Evolutionary conservation across 2,113 vertebrate genomes (phyloP).

Genomic region (Amazona guildingii): DNA sequence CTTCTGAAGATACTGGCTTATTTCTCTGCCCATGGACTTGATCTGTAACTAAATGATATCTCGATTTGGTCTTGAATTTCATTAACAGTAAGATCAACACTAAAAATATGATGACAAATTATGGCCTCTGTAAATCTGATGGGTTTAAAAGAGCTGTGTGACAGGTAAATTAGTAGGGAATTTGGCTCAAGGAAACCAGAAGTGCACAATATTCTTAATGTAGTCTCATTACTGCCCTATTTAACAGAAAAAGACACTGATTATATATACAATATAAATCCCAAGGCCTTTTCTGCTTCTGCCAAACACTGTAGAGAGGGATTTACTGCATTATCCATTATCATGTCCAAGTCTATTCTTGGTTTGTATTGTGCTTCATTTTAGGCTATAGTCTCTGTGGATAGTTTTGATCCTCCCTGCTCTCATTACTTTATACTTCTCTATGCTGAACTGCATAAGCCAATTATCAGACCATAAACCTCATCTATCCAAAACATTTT

Average conservation of each 20-base stretch:
- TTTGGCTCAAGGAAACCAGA: constrained; percentile 21
- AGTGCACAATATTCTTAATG: constrained; percentile 8
- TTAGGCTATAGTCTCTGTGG: constrained; percentile 60
- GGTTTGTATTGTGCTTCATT: constrained; percentile 66
- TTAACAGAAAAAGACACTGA: constrained; percentile 56
- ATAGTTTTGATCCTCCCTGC: constrained; percentile 66
- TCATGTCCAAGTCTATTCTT: constrained; percentile 71
- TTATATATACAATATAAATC: constrained; percentile 61
- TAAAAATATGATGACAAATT: background rate
- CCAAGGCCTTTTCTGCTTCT: constrained; percentile 57
- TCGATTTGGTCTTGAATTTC: background rate
- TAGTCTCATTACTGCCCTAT: constrained; percentile 50
- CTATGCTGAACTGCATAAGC: constrained; percentile 60
- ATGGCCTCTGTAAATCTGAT: background rate
- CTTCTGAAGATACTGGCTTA: background rate
- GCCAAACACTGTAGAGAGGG: constrained; percentile 56
- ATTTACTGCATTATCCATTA: constrained; percentile 67
- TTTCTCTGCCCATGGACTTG: background rate
- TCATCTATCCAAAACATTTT: constrained; percentile 62
- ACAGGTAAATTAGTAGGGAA: constrained; percentile 10
- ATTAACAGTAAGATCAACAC: background rate
- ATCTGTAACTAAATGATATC: background rate
- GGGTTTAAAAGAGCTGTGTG: background rate
- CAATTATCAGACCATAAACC: constrained; percentile 69
- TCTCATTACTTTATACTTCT: constrained; percentile 55